Evolutionary conservation across 2,888 invertebrate species (phyloP), one percentile per base, ranked within the genome.

Genomic region (Calameuta pallipes): DNA sequence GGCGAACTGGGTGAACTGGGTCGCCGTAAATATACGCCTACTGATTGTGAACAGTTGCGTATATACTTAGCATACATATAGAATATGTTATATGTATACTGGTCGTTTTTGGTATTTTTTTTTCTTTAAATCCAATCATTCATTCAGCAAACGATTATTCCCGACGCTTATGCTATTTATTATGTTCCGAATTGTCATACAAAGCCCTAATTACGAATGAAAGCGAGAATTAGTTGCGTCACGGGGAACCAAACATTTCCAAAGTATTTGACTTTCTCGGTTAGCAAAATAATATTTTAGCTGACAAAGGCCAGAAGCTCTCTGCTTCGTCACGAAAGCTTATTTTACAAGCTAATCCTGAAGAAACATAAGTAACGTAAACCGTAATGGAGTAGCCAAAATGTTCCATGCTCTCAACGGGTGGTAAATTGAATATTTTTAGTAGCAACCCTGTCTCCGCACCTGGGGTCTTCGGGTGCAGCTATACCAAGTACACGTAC

Each of bases 371-470:
- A 30, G 73, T n/a, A 74, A 56, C 31, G 36, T 6, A 68, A 74
- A 77, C 69, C 73, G 69, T 77, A 77, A 71, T 70, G 78, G 75
- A 56, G 70, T 31, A 71, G 37, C 75, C 75, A 56, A 78, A 78
- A 78, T 78, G 75, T 78, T 75, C 75, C 78, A 75, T 70, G 56
- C 74, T 78, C 75, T 35, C 70, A 71, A 75, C 78, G 78, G 75
- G 71, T 74, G 37, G 78, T 75, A 75, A 78, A 78, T 78, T 78
- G 78, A 75, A 78, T 78, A 78, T 78, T 75, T 78, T 75, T 78
- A 74, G 23, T 56, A 56, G 56, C 23, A 23, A 56, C 56, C 56
- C 23, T 23, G 56, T 56, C 56, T 56, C 56, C 56, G 23, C 56
- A 56, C 56, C 56, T 56, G 56, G 56, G 56, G 23, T 56, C 56